Percentiles rank a stretch among this genome's conserved stretches.
These are phyloP conservation scores for Limosa lapponica DNA, from an alignment of 2,797 vertebrate genomes.

Conservation along the genomic window DNA sequence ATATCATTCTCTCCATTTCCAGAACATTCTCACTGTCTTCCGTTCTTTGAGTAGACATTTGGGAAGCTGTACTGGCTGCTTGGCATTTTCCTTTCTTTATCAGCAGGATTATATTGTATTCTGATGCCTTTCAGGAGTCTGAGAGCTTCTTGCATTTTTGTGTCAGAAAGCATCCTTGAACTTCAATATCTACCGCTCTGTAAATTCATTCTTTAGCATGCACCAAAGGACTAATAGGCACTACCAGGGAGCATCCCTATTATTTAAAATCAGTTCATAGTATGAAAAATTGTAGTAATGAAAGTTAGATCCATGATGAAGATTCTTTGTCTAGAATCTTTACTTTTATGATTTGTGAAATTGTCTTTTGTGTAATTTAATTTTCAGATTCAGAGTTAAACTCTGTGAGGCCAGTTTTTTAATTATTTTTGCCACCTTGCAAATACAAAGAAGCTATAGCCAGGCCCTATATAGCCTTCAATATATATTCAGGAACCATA, in stretches of 20 bases:
- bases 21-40: neutral
- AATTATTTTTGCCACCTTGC: neutral
- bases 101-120: neutral
- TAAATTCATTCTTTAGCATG: neutral
- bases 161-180: constrained; percentile 3
- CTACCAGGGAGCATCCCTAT: neutral
- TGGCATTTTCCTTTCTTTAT: constrained; percentile 20
- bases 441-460: neutral
- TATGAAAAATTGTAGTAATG: neutral
- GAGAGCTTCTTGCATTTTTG: neutral
- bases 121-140: neutral
- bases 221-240: neutral
- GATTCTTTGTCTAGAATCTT: neutral
- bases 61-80: neutral
- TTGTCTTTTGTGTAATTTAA: neutral
- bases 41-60: neutral
- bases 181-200: neutral
- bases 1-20: neutral
- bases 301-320: neutral
- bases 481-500: neutral
- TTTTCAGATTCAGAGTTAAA: neutral
- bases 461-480: neutral
- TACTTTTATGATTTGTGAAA: neutral
- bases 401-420: neutral
- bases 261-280: neutral